Evolutionary conservation across 2,888 invertebrate species (phyloP).

Genomic region (Brachyptera risi): DNA sequence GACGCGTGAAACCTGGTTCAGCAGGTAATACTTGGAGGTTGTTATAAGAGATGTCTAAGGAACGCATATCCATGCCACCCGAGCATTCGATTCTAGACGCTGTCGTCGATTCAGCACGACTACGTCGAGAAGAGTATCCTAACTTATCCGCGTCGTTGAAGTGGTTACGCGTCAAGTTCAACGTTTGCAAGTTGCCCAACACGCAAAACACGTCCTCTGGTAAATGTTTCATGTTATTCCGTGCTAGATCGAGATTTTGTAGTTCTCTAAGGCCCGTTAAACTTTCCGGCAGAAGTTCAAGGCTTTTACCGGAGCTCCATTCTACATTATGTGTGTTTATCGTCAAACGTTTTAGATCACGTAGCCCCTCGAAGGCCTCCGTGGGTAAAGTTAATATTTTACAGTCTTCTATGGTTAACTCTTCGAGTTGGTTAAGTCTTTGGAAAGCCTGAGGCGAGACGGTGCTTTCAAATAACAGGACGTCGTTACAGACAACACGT

Average conservation of each 20-base stretch:
- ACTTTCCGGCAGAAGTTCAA: constrained; percentile 68
- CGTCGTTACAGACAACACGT: constrained; percentile 71
- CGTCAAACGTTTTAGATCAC: constrained; percentile 71
- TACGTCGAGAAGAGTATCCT: constrained; percentile 52
- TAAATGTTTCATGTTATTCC: constrained; percentile 77
- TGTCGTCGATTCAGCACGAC: constrained; percentile 40
- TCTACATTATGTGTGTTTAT: constrained; percentile 76
- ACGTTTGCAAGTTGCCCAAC: constrained; percentile 69
- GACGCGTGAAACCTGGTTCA: constrained; percentile 67
- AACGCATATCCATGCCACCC: constrained; percentile 66
- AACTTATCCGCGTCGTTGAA: constrained; percentile 72
- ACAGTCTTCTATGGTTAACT: constrained; percentile 71
- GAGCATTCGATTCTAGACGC: constrained; percentile 45
- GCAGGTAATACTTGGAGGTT: constrained; percentile 68
- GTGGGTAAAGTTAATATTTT: constrained; percentile 73
- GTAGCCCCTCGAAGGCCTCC: constrained; percentile 74
- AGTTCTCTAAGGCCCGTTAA: constrained; percentile 75
- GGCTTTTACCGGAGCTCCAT: constrained; percentile 65
- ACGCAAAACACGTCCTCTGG: constrained; percentile 78
- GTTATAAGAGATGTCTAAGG: constrained; percentile 77
- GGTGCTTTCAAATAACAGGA: constrained; percentile 73
- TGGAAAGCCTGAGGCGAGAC: constrained; percentile 67
- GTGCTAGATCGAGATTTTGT: constrained; percentile 71
- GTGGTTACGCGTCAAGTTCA: constrained; percentile 82
- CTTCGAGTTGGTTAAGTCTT: constrained; percentile 67